These are phyloP conservation scores for Lithophane socia DNA, from an alignment of 2,888 invertebrate genomes.

Conservation along the genomic window DNA sequence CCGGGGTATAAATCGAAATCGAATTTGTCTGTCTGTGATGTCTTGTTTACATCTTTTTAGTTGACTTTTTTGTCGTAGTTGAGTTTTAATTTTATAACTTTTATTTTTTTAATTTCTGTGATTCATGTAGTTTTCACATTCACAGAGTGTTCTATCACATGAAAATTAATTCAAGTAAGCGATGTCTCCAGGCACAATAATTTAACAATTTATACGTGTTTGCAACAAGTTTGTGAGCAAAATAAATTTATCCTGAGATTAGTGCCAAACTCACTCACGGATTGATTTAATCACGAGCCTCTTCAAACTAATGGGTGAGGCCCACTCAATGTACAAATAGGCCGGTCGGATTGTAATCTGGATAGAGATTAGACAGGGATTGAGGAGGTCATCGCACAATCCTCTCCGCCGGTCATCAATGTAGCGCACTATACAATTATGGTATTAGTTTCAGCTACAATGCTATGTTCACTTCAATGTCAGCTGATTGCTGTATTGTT, in stretches of 20 bases:
- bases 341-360: constrained; percentile 77
- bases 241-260: constrained; percentile 72
- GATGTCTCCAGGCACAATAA: constrained; percentile 30
- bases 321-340: constrained; percentile 78
- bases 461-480: constrained; percentile 31
- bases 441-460: constrained; percentile 46
- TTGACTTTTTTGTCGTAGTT: no score
- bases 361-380: constrained; percentile 73
- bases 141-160: constrained; percentile 7
- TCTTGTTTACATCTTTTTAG: no score
- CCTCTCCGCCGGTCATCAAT: constrained; percentile 56
- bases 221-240: constrained; percentile 60
- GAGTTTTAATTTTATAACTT: no score
- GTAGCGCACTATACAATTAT: constrained; percentile 47
- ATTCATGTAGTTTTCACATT: neutral
- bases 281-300: constrained; percentile 75
- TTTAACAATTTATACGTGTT: constrained; percentile 50
- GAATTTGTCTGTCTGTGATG: no score
- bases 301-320: constrained; percentile 78
- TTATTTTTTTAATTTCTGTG: no score
- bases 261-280: constrained; percentile 74
- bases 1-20: no score
- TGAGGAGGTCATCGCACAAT: constrained; percentile 71
- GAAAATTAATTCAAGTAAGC: constrained; percentile 39
- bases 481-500: constrained; percentile 33